Percentiles rank a stretch among this genome's conserved stretches.
Conservation (phyloP, 2,113 vertebrate genomes). For the Lasiurus cinereus region DNA sequence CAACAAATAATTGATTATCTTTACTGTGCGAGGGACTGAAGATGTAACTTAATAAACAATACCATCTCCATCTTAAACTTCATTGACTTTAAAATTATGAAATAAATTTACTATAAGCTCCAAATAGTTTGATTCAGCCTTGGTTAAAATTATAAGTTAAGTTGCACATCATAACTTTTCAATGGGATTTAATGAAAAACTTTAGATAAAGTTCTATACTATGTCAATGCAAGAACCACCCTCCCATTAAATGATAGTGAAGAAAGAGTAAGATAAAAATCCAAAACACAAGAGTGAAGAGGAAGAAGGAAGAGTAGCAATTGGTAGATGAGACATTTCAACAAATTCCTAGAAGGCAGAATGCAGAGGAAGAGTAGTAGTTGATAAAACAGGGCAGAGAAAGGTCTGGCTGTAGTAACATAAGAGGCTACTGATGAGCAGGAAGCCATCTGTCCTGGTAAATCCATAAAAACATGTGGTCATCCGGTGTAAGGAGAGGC, state of each 20-base stretch:
- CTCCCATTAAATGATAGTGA: slow-evolving; percentile 27
- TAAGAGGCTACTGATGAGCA: background rate
- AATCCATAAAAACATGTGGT: background rate
- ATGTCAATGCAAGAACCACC: background rate
- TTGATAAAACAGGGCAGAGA: background rate
- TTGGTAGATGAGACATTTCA: background rate
- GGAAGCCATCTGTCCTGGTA: background rate
- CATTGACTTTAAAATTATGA: slow-evolving; percentile 49
- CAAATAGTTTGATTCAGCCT: slow-evolving; percentile 45
- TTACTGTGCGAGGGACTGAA: background rate
- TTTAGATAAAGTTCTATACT: slow-evolving; percentile 21
- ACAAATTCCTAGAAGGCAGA: slow-evolving; percentile 26
- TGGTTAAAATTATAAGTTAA: slow-evolving; percentile 51
- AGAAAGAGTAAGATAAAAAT: slow-evolving; percentile 28
- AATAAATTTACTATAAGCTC: slow-evolving; percentile 54
- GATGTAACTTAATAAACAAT: slow-evolving; percentile 58
- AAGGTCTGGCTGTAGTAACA: background rate
- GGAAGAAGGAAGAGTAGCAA: background rate
- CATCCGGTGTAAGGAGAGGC: background rate
- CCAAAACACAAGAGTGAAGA: background rate
- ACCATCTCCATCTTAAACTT: slow-evolving; percentile 1
- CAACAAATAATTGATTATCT: slow-evolving; percentile 11
- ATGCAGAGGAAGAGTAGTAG: background rate
- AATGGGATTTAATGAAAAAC: slow-evolving; percentile 48
- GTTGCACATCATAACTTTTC: background rate